Base-by-base conservation (phyloP, 2,888 invertebrate species). In the Agrochola circellaris region DNA sequence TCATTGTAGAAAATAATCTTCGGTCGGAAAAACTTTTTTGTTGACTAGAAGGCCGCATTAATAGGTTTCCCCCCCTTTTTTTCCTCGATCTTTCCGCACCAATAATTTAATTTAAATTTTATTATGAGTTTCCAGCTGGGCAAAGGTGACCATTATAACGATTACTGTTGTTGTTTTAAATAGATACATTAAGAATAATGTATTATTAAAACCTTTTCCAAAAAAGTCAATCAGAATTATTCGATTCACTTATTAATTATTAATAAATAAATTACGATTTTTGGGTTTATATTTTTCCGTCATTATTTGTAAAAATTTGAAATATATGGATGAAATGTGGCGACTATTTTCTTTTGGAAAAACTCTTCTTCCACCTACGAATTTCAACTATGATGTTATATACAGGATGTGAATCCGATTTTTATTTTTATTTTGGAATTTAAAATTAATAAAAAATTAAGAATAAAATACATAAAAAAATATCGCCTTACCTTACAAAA, bases 401-500 rank as follows among this genome's bases (percentile, higher is more conserved):
- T 26, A 58, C 42, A 69, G 58, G 42, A 0, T 48, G 7, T 34
- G 20, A 38, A 7, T 26, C 13, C 0, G 8, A 20, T 26, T 5
- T 13, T 8, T n/a, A 23, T 26, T 51, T 45, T 30, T 54, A 38
- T 13, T 69, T 26, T 8, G 5, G 1, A 15, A 26, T 42, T 6
- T n/a, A 11, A 30, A 67, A 56, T 38, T 20, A 8, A n/a, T 38
- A 26, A 62, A n/a, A 17, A 45, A 20, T 30, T 23, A 64, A 26
- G 9, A 66, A 69, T 70, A 65, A 61, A 70, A 68, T 72, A 67
- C 65, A 0, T 60, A 51, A 76, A 23, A 72, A 45, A 45, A 68
- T 67, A 77, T 71, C 30, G 45, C n/a, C 87, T 88, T 81, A 87
- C 87, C 77, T 79, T 87, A 77, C 23, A 75, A 73, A 82, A 87